Evolutionary conservation across 2,113 vertebrate species (phyloP).

Genomic region (Dissostichus mawsoni): DNA sequence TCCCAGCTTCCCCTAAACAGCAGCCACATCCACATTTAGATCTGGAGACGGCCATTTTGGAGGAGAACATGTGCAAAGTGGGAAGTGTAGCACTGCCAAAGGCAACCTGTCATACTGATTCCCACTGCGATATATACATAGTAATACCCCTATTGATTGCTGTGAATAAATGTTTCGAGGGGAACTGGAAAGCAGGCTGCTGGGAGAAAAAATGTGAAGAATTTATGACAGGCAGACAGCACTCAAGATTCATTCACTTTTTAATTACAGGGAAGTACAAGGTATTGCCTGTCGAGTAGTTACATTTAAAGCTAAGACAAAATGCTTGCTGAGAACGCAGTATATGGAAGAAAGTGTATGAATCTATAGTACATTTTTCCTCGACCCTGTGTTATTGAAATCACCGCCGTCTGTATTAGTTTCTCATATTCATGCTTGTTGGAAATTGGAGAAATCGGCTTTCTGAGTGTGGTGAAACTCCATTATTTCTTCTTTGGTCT

Average conservation of each 20-base stretch:
- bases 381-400: slow-evolving; percentile 42
- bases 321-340: slow-evolving; percentile 71
- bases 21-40: slow-evolving; percentile 54
- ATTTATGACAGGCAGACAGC: slow-evolving; percentile 65
- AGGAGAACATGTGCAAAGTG: slow-evolving; percentile 27
- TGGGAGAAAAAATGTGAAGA: slow-evolving; percentile 36
- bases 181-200: slow-evolving; percentile 27
- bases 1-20: slow-evolving; percentile 19
- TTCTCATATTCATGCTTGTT: slow-evolving; percentile 14
- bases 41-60: slow-evolving; percentile 42
- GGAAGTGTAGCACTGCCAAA: slow-evolving; percentile 50
- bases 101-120: slow-evolving; percentile 59
- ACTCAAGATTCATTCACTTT: slow-evolving; percentile 72
- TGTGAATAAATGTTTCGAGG: slow-evolving; percentile 61
- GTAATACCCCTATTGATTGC: slow-evolving; percentile 64
- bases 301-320: slow-evolving; percentile 72
- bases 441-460: slow-evolving; percentile 18
- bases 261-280: slow-evolving; percentile 78
- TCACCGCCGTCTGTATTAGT: slow-evolving; percentile 21
- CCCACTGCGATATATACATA: slow-evolving; percentile 58
- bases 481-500: slow-evolving; percentile 5
- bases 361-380: slow-evolving; percentile 71
- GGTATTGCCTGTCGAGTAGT: slow-evolving; percentile 68
- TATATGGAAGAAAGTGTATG: slow-evolving; percentile 52
- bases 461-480: slow-evolving; percentile 9